These are phyloP conservation scores for Heliconius hermathena DNA, from an alignment of 1,140 invertebrate species.

Conservation along the genomic window DNA sequence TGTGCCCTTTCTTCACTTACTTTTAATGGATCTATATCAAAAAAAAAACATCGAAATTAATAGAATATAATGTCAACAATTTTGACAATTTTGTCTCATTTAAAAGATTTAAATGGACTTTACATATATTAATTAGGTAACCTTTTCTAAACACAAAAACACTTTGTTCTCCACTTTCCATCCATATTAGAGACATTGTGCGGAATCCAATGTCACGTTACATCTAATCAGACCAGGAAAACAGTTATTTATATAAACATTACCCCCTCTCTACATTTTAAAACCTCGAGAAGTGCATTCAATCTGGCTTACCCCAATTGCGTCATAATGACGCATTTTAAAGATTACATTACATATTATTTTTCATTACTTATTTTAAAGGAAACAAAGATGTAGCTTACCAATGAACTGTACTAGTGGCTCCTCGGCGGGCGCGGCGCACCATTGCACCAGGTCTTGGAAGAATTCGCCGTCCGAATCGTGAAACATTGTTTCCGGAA, in stretches of 20 bases:
- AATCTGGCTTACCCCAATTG: not conserved
- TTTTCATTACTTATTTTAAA: not conserved
- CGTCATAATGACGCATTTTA: not conserved
- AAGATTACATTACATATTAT: not conserved
- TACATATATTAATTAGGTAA: no score
- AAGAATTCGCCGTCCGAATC: conserved; percentile 76
- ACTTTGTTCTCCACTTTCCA: not conserved
- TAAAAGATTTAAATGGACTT: no score
- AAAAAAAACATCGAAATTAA: conserved; percentile 21
- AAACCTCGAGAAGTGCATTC: not conserved
- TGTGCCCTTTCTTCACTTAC: conserved; percentile 65
- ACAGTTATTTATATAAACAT: not conserved
- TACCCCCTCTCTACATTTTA: not conserved
- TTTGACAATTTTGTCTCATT: no score
- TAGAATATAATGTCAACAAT: not conserved
- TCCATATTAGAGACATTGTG: not conserved
- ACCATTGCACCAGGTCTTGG: conserved; percentile 76
- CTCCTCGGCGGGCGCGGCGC: conserved; percentile 65
- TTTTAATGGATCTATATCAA: conserved; percentile 62
- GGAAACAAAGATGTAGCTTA: conserved; percentile 42
- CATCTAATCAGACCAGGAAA: not conserved
- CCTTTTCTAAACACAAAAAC: not conserved
- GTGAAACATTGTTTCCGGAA: conserved; percentile 70
- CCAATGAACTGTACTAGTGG: conserved; percentile 73
- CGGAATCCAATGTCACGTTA: not conserved